A percentile compares a stretch with the other conserved stretches of the same genome.
Conservation (phyloP, 2,888 invertebrate species). For the Apantesis nais region DNA sequence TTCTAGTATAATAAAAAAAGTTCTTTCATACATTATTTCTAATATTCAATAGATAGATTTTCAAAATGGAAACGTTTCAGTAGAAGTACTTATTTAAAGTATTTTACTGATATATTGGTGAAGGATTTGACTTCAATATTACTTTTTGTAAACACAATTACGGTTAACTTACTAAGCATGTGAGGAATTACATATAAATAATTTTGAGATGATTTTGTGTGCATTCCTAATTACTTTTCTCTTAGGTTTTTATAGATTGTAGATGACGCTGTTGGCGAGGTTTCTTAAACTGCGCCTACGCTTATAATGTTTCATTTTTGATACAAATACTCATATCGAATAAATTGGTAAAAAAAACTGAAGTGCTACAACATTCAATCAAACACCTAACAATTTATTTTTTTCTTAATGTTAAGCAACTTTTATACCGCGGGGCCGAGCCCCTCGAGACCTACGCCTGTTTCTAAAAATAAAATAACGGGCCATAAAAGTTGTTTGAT, state of each 20-base stretch:
- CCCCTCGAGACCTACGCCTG: constrained; percentile 17
- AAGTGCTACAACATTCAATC: constrained; percentile 19
- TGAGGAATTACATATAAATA: too few species aligned
- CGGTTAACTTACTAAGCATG: neutral
- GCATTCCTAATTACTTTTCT: too few species aligned
- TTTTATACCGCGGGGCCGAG: constrained; percentile 17
- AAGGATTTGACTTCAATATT: neutral
- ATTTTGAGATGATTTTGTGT: too few species aligned
- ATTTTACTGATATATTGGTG: neutral
- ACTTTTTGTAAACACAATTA: neutral
- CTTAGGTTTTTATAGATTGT: too few species aligned
- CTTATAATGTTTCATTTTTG: too few species aligned
- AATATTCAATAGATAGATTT: neutral
- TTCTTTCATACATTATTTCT: constrained; percentile 1
- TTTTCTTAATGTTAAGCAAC: constrained; percentile 23
- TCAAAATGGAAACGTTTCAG: neutral
- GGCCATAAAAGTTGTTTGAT: constrained; percentile 25
- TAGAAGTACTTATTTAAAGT: neutral
- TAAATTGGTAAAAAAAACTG: constrained; percentile 13
- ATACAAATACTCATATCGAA: too few species aligned
- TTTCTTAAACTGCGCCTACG: too few species aligned
- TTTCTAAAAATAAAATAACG: constrained; percentile 40
- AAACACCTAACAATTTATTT: constrained; percentile 27
- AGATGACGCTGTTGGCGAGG: too few species aligned
- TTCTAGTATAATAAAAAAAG: too few species aligned